phyloP scores from a whole-genome alignment of 2,888 invertebrate genomes.

The Eudasyphora cyanicolor region DNA sequence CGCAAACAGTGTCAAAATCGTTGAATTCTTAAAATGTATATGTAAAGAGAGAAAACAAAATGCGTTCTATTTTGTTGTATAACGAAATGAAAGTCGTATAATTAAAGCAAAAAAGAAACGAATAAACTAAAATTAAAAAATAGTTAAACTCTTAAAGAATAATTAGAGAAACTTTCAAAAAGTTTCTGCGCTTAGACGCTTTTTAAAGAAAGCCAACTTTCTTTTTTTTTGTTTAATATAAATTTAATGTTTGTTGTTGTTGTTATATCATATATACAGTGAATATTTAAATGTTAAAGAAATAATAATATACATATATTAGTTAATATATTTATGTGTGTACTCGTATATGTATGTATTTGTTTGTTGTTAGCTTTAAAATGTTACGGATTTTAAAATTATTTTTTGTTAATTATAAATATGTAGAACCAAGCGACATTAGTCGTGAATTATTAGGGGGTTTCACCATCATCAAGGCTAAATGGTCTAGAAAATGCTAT shows the following conservation, averaged over 20 bases:
- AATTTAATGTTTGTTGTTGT: no score
- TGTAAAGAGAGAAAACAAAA: background rate
- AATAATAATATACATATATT: no score
- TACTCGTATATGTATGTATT: constrained; percentile 4
- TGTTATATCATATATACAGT: no score
- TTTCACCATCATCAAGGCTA: no score
- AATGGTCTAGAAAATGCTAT: no score
- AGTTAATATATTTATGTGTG: background rate
- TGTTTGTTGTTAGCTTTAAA: constrained; percentile 1
- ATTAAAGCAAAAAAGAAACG: background rate
- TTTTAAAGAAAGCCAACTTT: background rate
- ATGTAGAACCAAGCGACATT: background rate
- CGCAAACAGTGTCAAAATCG: background rate
- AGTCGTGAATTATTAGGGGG: no score
- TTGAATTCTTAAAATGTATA: background rate
- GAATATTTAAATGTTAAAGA: background rate
- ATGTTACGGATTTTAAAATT: background rate
- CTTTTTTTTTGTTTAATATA: no score
- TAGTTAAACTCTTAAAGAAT: constrained; percentile 13
- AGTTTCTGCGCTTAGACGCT: background rate
- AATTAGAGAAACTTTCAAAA: constrained; percentile 30
- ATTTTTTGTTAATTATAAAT: background rate
- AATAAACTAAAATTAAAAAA: constrained; percentile 6
- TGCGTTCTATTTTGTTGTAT: background rate
- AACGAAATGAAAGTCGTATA: background rate